Evolutionary conservation across 2,797 vertebrate genomes (phyloP).

Genomic region (Alauda arvensis): DNA sequence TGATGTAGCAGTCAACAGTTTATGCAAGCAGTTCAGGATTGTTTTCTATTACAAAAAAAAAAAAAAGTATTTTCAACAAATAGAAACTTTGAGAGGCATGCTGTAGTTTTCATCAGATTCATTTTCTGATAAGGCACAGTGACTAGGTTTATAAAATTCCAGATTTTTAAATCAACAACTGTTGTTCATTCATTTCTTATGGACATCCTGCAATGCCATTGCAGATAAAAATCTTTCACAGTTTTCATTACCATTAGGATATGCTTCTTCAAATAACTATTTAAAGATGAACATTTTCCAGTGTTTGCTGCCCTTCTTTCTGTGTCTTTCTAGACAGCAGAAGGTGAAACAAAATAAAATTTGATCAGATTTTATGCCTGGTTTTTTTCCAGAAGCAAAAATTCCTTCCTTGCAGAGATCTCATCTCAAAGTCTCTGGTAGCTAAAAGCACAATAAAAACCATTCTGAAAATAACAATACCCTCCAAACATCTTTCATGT

Average conservation of each 20-base stretch:
- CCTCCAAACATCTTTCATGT: background rate
- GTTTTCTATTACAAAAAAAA: background rate
- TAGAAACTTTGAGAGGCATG: background rate
- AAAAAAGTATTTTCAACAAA: background rate
- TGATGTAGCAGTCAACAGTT: background rate
- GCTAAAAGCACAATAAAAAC: background rate
- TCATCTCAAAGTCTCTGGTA: background rate
- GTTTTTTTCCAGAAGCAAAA: background rate
- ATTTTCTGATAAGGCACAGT: background rate
- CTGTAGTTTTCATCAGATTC: background rate
- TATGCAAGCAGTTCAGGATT: background rate
- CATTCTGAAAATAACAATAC: background rate
- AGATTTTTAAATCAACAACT: background rate
- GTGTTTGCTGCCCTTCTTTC: background rate
- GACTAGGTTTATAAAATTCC: background rate
- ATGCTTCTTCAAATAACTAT: background rate
- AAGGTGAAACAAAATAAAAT: constrained; percentile 21
- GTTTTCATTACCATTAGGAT: background rate
- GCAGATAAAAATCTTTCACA: constrained; percentile 9
- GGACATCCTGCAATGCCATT: background rate
- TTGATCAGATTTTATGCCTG: background rate
- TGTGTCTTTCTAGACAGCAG: background rate
- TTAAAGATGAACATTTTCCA: background rate
- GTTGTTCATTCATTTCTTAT: background rate
- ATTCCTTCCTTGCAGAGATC: background rate